These are phyloP conservation scores for Capromys pilorides DNA, from an alignment of 2,797 vertebrate species.

Conservation along the genomic window DNA sequence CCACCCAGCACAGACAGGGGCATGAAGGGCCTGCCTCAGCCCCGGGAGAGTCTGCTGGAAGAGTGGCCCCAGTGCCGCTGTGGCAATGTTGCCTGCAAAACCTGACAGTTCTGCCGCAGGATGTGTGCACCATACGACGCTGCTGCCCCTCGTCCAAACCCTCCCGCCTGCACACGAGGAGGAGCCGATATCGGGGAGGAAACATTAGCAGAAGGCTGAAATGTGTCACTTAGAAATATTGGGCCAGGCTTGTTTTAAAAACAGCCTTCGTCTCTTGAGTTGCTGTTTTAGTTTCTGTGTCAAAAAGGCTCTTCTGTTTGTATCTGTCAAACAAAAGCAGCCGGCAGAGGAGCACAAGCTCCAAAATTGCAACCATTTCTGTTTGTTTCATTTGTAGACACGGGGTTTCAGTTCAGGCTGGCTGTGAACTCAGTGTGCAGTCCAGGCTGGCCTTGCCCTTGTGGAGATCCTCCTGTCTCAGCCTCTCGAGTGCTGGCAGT, in stretches of 20 bases:
- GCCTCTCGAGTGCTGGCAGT: neutral
- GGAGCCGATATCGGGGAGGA: conserved; percentile 53
- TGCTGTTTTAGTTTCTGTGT: conserved; percentile 28
- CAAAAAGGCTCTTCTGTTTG: neutral
- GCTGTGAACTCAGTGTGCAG: neutral
- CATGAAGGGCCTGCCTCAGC: neutral
- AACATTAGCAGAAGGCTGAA: conserved; percentile 75
- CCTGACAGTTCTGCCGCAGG: conserved; percentile 73
- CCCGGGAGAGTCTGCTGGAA: conserved; percentile 63
- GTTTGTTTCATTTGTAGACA: neutral
- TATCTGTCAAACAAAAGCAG: conserved; percentile 26
- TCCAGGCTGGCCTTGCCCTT: neutral
- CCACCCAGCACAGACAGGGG: neutral
- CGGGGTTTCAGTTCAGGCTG: neutral
- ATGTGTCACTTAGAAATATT: conserved; percentile 67
- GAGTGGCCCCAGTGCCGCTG: conserved; percentile 24
- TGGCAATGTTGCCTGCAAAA: conserved; percentile 68
- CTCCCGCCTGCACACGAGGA: conserved; percentile 60
- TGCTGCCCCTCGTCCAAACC: conserved; percentile 69
- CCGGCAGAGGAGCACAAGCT: neutral
- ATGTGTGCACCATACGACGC: conserved; percentile 73
- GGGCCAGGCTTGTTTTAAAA: conserved; percentile 31
- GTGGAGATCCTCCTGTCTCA: neutral
- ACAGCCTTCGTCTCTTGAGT: neutral
- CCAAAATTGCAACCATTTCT: neutral